phyloP scores from a whole-genome alignment of 2,113 vertebrate species.

The Trogon melanurus region DNA sequence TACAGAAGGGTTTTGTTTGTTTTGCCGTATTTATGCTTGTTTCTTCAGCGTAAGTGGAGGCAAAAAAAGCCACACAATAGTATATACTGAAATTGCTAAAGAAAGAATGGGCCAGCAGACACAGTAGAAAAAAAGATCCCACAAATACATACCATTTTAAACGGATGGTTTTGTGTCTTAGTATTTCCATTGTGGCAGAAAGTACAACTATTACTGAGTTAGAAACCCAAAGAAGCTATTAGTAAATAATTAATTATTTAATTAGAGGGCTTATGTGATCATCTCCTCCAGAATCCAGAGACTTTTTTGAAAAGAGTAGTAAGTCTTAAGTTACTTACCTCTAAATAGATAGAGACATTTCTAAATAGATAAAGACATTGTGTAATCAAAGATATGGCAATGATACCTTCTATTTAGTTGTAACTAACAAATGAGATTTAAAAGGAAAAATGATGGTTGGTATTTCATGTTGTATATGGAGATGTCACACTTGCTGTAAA shows the following conservation, averaged over 20 bases:
- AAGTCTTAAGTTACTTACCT: neutral
- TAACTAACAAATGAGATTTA: neutral
- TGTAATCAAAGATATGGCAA: neutral
- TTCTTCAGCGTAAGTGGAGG: neutral
- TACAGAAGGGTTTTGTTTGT: neutral
- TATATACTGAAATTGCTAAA: neutral
- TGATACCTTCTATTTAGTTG: neutral
- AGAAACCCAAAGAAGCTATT: neutral
- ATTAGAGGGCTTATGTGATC: neutral
- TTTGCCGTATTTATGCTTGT: neutral
- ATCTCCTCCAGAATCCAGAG: neutral
- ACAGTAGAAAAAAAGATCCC: neutral
- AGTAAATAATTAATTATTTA: neutral
- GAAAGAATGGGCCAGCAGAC: neutral
- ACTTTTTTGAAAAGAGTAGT: neutral
- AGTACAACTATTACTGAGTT: neutral
- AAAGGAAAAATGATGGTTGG: neutral
- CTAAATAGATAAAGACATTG: neutral
- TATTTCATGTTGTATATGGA: neutral
- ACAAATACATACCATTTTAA: neutral
- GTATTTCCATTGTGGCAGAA: neutral
- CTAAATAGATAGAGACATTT: neutral
- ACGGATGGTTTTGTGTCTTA: neutral
- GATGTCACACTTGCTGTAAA: neutral
- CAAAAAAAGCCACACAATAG: neutral